A percentile compares a stretch with the other conserved stretches of the same genome.
These are phyloP conservation scores for Sinelater perroti DNA, from an alignment of 2,888 invertebrate species.

Conservation along the genomic window DNA sequence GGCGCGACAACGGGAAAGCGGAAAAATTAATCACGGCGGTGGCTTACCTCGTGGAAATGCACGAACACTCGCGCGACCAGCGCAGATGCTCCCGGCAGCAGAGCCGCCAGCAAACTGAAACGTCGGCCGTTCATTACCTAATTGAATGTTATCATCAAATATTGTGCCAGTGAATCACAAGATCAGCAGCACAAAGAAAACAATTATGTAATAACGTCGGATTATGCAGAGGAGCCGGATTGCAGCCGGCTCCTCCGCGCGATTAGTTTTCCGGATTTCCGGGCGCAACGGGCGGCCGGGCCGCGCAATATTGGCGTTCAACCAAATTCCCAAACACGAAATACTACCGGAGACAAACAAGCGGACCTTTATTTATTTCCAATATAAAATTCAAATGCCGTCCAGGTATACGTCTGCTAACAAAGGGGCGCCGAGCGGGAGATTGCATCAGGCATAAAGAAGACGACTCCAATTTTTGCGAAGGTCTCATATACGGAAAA, in stretches of 20 bases:
- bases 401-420: constrained; percentile 40
- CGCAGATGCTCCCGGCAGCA: constrained; percentile 7
- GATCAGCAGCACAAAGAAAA: constrained; percentile 23
- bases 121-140: neutral
- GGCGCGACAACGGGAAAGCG: constrained; percentile 7
- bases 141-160: constrained; percentile 20
- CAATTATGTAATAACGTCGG: constrained; percentile 17
- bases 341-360: constrained; percentile 37
- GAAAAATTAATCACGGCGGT: constrained; percentile 31
- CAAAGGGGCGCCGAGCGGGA: constrained; percentile 41
- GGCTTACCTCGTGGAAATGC: constrained; percentile 33
- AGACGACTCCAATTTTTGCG: constrained; percentile 40
- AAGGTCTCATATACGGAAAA: constrained; percentile 37
- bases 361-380: constrained; percentile 43
- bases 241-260: neutral
- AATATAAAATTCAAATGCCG: constrained; percentile 45
- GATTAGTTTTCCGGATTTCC: neutral
- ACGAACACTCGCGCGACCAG: no score
- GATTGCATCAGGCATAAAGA: constrained; percentile 40
- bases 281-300: neutral
- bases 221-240: neutral
- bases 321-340: constrained; percentile 36
- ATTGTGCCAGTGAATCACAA: constrained; percentile 8
- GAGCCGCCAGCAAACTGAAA: constrained; percentile 11
- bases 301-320: constrained; percentile 33